Conservation (phyloP, 2,888 invertebrate species). For the Caenorhabditis plicata region DNA sequence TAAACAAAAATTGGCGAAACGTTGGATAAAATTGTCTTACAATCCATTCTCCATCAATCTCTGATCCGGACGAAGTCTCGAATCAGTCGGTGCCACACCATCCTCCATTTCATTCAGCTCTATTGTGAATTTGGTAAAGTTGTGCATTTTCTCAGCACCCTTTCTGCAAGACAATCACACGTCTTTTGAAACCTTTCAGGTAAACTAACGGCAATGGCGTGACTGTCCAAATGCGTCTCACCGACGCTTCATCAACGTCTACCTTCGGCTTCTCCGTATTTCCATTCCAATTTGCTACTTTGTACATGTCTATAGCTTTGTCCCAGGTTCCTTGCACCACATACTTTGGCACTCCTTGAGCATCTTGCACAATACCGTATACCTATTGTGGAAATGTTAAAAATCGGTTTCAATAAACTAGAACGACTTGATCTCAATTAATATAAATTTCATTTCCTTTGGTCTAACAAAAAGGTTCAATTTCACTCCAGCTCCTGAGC, state of each 20-base stretch:
- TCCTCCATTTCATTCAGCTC: conserved; percentile 93
- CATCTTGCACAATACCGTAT: conserved; percentile 74
- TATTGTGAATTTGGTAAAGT: conserved; percentile 90
- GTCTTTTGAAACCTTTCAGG: background rate
- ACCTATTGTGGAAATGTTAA: conserved; percentile 70
- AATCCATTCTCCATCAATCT: conserved; percentile 84
- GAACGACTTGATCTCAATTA: background rate
- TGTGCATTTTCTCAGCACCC: conserved; percentile 79
- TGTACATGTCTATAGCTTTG: conserved; percentile 77
- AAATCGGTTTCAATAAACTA: background rate
- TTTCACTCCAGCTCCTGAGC: background rate
- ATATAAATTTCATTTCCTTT: background rate
- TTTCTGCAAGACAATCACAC: conserved; percentile 68
- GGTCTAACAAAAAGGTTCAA: no score
- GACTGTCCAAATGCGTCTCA: conserved; percentile 83
- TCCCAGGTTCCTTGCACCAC: conserved; percentile 89
- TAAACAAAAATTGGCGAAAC: conserved; percentile 4
- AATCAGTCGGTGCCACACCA: conserved; percentile 91
- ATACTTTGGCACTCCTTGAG: conserved; percentile 72
- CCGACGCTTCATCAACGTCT: conserved; percentile 78
- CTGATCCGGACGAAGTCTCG: conserved; percentile 89
- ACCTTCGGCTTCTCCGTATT: conserved; percentile 75
- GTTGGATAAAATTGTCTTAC: conserved; percentile 60
- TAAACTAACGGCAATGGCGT: conserved; percentile 71
- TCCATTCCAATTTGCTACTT: conserved; percentile 28